Evolutionary conservation across 2,113 vertebrate genomes (phyloP), one percentile per base, ranked within the genome.

Genomic region (Geococcyx californianus): DNA sequence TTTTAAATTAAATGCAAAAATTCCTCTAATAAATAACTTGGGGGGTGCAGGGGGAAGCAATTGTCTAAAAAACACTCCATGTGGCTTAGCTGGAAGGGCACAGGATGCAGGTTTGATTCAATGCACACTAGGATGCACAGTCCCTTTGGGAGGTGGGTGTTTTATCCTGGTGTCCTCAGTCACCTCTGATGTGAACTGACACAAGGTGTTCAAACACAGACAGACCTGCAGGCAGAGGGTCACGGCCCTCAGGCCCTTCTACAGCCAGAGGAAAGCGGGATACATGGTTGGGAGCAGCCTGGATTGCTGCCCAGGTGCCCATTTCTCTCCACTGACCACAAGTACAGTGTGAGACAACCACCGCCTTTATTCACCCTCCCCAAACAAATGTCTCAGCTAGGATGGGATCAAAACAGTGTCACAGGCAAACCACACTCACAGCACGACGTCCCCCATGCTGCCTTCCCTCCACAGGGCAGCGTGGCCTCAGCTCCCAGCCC

Each of bases 161-260:
- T 36, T 18, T 11, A 5, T 5, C 38, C 49, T 2, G 44, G 42
- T 16, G 12, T 8, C n/a, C n/a, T n/a, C 7, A 0, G 4, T 3
- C 38, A 7, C 44, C 13, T 2, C 45, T 3, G 36, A 3, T 3
- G 34, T 5, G 52, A 40, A 33, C 31, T 8, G 7, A 2, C 2
- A 1, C 28, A 3, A 10, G 28, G 26, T 2, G 7, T 12, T 17
- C 12, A 21, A 23, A 24, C 29, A 5, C 16, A 21, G 58, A 0
- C 17, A 54, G 68, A 15, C 11, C 47, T 4, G 19, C 33, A 3
- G 45, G 52, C 52, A 45, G 45, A 11, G 51, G 44, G 16, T 31
- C 16, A 1, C 1, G 7, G 55, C 38, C 33, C 62, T n/a, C 79
- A 7, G 75, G n/a, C 31, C 44, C 33, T 63, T 9, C 21, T 10